A percentile compares a stretch with the other conserved stretches of the same genome.
phyloP scores from a whole-genome alignment of 1,140 invertebrate genomes.

The Neotoxoptera formosana region DNA sequence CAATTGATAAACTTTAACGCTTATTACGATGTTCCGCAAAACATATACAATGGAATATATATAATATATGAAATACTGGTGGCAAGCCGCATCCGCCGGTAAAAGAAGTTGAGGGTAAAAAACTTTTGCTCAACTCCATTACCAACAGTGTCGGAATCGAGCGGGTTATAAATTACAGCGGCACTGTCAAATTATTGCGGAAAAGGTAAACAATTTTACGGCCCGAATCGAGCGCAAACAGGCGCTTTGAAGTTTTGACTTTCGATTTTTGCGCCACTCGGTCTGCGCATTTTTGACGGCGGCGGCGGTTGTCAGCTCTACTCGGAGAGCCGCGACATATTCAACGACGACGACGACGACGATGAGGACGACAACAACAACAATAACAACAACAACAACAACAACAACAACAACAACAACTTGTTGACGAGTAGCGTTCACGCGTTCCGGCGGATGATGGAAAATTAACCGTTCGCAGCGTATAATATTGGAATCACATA shows the following conservation, averaged over 20 bases:
- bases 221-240: neutral
- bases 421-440: too few relatives aligned
- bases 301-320: neutral
- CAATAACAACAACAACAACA: too few relatives aligned
- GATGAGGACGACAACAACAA: too few relatives aligned
- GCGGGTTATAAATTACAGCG: neutral
- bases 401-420: too few relatives aligned
- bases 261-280: neutral
- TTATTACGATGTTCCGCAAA: neutral
- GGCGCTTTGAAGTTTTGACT: neutral
- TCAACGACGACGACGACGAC: neutral
- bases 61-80: neutral
- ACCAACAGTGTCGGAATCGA: neutral
- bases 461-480: too few relatives aligned
- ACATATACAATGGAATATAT: slow-evolving; percentile 7
- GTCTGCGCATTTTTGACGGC: neutral
- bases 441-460: too few relatives aligned
- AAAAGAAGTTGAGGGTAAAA: neutral
- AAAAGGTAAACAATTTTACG: neutral
- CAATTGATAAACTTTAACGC: slow-evolving; percentile 12
- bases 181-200: neutral
- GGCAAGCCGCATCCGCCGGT: neutral
- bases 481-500: too few relatives aligned
- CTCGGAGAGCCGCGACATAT: neutral
- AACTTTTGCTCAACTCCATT: slow-evolving; percentile 19